Evolutionary conservation across 2,797 vertebrate species (phyloP), one percentile per base, ranked within the genome.

Genomic region (Vultur gryphus): DNA sequence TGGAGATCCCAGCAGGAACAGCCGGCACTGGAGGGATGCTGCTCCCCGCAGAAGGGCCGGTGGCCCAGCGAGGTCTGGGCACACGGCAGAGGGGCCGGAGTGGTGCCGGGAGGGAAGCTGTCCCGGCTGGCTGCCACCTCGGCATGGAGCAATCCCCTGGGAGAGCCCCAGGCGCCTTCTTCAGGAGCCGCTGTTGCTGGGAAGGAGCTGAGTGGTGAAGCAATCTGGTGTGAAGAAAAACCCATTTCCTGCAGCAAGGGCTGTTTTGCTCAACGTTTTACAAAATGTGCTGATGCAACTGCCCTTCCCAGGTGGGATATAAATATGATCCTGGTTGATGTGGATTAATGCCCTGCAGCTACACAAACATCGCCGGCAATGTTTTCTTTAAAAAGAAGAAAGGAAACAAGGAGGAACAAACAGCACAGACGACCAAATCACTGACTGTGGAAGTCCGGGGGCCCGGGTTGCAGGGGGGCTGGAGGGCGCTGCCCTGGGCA

Each of bases 271-370:
- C 96, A 97, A 95, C 13, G 25, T 65, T 95, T 93, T 79, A 65
- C 90, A 93, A 69, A 96, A 94, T 90, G 70, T 93, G 91, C 94
- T 97, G 96, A 96, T 92, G 96, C 95, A 97, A 96, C 57, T 4
- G 59, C 87, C 82, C 85, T 76, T 87, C 96, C 93, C 95, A 96
- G 96, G 93, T 96, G 95, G 96, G 91, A 87, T 90, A 85, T 69
- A 94, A 96, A 92, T 67, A 92, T 1, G 20, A 82, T 84, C 46
- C 82, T n/a, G 67, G 67, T 20, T 78, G 82, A 89, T 91, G 89
- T 78, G 84, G 89, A 88, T 87, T 70, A 21, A 10, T 78, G 91
- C 69, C 77, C 75, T 46, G 71, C 93, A 89, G 93, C 94, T 84
- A 95, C 66, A 79, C 86, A 92, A 95, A 93, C 85, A 95, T 58